phyloP scores from a whole-genome alignment of 2,797 vertebrate genomes.

The Kryptopterus vitreolus region DNA sequence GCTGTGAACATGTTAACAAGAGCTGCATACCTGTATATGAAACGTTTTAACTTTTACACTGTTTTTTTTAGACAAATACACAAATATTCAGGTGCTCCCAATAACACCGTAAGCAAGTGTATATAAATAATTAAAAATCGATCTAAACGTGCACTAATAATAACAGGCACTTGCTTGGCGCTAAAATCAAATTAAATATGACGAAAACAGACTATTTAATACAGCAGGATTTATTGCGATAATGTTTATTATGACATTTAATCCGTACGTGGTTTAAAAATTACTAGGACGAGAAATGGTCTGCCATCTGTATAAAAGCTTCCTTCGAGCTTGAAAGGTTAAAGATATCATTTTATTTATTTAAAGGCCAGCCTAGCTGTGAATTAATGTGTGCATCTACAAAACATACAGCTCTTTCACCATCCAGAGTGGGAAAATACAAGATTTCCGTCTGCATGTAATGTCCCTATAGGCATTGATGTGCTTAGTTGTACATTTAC shows the following conservation, averaged over 20 bases:
- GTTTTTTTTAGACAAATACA: too few relatives aligned
- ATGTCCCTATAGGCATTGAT: neutral
- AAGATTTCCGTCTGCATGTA: neutral
- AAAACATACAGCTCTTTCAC: neutral
- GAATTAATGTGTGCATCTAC: too few relatives aligned
- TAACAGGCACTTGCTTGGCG: neutral
- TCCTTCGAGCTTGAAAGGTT: neutral
- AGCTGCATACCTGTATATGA: too few relatives aligned
- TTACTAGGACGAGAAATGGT: neutral
- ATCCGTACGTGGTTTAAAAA: neutral
- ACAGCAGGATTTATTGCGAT: neutral
- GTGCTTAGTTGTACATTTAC: slow-evolving; percentile 17
- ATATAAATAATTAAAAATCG: neutral
- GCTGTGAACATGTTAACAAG: too few relatives aligned
- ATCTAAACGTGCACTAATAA: neutral
- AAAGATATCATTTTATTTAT: neutral
- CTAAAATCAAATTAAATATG: neutral
- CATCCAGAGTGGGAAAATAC: neutral
- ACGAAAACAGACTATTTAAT: neutral
- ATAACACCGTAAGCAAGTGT: too few relatives aligned
- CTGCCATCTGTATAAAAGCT: neutral
- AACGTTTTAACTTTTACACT: too few relatives aligned
- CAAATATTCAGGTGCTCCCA: too few relatives aligned
- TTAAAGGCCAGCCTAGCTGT: neutral
- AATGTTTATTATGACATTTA: neutral